Evolutionary conservation across 2,113 vertebrate genomes (phyloP), one percentile per base, ranked within the genome.

Genomic region (Benitochromis conjunctus): DNA sequence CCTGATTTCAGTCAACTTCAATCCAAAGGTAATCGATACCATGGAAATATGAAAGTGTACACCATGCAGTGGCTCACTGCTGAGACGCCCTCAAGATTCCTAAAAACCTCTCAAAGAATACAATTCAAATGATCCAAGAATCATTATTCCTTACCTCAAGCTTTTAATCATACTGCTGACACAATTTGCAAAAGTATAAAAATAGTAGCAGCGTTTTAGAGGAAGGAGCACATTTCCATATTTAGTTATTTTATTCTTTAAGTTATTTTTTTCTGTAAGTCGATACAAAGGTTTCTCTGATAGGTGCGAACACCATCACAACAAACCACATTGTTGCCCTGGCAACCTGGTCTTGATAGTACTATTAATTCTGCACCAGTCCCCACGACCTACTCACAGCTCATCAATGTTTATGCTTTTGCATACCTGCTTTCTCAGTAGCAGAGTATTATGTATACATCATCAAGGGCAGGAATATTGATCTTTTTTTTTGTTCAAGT

Each of bases 1-100:
- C 53, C 92, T 98, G 58, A 94, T 97, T 38, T 96, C 87, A 64
- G 95, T 98, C 83, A 98, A 97, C 92, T 97, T 98, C 91, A 95
- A 96, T 89, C 92, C 95, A 79, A 92, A 98, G 95, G 96, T 97
- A 91, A 57, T 6, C 31, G 2, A 14, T 78, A 2, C 36, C 31
- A 41, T 74, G 13, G 10, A 76, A 76, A 76, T 51, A 76, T 76
- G 26, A 76, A 76, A 76, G 26, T 76, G 46, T 76, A 53, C 6
- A 76, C 26, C 43, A 74, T 74, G 43, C 26, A 19, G 9, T 31
- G 4, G 16, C 16, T 6, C 69, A 76, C 41, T 48, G 16, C 41
- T 48, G 19, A 48, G 24, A 31, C 9, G 6, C 57, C 8, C 24
- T 34, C 26, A 62, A 51, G 24, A 62, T 48, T 26, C 3, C 11